These are phyloP conservation scores for Melanotaenia pygmaea DNA, from an alignment of 2,797 vertebrate genomes.

Conservation along the genomic window DNA sequence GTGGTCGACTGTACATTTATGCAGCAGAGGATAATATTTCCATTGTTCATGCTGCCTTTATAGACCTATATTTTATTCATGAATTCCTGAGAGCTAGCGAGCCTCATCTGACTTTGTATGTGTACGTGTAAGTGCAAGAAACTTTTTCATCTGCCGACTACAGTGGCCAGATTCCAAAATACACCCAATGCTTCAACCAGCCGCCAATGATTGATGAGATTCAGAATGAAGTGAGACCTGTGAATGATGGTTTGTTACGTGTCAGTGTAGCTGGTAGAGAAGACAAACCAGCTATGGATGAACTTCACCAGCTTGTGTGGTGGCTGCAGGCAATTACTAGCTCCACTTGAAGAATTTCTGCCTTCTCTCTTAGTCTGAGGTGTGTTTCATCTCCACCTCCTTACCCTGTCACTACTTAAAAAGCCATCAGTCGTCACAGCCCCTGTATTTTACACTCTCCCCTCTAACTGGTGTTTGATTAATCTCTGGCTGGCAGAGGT, in stretches of 20 bases:
- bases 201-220: constrained; percentile 62
- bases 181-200: constrained; percentile 35
- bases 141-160: constrained; percentile 59
- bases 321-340: constrained; percentile 23
- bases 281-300: constrained; percentile 29
- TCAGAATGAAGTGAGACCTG: constrained; percentile 29
- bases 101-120: constrained; percentile 48
- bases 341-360: constrained; percentile 35
- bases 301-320: constrained; percentile 30
- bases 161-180: constrained; percentile 54
- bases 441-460: constrained; percentile 67
- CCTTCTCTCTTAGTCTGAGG: constrained; percentile 34
- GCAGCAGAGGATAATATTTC: constrained; percentile 78
- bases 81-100: constrained; percentile 64
- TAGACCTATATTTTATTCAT: constrained; percentile 81
- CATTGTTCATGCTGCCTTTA: constrained; percentile 73
- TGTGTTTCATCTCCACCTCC: constrained; percentile 44
- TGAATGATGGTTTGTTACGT: constrained; percentile 59
- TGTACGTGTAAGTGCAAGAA: constrained; percentile 50
- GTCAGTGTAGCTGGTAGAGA: constrained; percentile 20
- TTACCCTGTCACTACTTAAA: constrained; percentile 56
- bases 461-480: constrained; percentile 73
- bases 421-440: constrained; percentile 60
- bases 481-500: constrained; percentile 63
- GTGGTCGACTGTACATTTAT: constrained; percentile 63